These are phyloP conservation scores for Scelioninae gen. 1 DNA, from an alignment of 2,888 invertebrate species.

Conservation along the genomic window DNA sequence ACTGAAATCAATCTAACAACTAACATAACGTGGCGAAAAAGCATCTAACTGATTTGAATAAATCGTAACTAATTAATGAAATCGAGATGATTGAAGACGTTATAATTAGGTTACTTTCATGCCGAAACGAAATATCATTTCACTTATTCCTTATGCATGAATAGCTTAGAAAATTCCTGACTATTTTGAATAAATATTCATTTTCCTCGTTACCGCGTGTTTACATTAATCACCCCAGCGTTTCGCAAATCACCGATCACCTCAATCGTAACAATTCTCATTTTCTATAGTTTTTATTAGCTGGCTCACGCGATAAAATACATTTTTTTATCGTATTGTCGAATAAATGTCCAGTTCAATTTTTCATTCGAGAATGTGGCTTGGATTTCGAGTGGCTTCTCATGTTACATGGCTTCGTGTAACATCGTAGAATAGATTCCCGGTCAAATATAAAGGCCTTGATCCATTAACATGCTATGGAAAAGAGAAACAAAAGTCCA, in stretches of 20 bases:
- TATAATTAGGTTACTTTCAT: conserved; percentile 67
- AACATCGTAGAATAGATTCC: conserved; percentile 69
- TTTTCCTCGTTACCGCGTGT: conserved; percentile 30
- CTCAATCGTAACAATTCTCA: too few species aligned
- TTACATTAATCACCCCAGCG: conserved; percentile 7
- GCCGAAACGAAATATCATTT: conserved; percentile 55
- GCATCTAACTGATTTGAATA: conserved; percentile 31
- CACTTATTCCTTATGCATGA: conserved; percentile 65
- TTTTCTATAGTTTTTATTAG: conserved; percentile 2
- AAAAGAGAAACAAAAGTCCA: background rate
- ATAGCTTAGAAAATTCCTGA: conserved; percentile 38
- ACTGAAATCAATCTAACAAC: conserved; percentile 23
- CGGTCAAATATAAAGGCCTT: conserved; percentile 63
- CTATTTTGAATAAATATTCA: conserved; percentile 9
- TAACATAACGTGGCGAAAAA: conserved; percentile 1
- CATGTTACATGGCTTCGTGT: conserved; percentile 76
- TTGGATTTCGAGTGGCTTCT: conserved; percentile 78
- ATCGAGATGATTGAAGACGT: conserved; percentile 46
- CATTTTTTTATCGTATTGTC: conserved; percentile 58
- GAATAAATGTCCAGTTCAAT: conserved; percentile 78
- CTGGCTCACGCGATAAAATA: too few species aligned
- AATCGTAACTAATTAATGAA: conserved; percentile 61
- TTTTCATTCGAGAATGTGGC: conserved; percentile 74
- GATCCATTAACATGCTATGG: conserved; percentile 56
- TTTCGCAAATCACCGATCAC: background rate